Evolutionary conservation across 2,888 invertebrate species (phyloP).

Genomic region (Machimus rusticus): DNA sequence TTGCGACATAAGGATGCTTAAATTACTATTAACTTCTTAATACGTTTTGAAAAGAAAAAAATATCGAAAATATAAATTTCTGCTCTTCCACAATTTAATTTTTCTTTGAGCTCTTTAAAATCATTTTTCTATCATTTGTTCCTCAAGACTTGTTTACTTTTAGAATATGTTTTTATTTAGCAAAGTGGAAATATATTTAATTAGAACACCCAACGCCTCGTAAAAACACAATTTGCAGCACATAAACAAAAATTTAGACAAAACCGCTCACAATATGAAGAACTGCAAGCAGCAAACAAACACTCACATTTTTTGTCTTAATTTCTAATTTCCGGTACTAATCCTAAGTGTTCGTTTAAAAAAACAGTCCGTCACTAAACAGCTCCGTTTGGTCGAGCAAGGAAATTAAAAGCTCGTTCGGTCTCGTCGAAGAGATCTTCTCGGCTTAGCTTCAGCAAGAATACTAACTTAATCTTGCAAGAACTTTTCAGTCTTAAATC

Average conservation of each 20-base stretch:
- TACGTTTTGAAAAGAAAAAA: no score
- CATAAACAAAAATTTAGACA: neutral
- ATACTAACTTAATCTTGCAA: conserved; percentile 31
- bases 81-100: neutral
- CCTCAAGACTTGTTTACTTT: no score
- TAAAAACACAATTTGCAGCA: neutral
- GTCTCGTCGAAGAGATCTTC: conserved; percentile 1
- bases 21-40: no score
- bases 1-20: no score
- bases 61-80: no score
- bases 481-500: conserved; percentile 34
- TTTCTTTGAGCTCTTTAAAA: neutral
- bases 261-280: neutral
- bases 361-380: neutral
- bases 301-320: neutral
- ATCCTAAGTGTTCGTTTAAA: neutral
- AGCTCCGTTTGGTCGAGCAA: neutral
- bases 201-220: neutral
- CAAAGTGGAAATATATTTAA: neutral
- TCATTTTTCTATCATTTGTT: neutral
- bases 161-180: neutral
- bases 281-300: neutral
- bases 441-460: conserved; percentile 32
- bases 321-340: conserved; percentile 20
- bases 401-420: neutral